These are phyloP conservation scores for Clivina fossor DNA, from an alignment of 2,888 invertebrate species.

Conservation along the genomic window DNA sequence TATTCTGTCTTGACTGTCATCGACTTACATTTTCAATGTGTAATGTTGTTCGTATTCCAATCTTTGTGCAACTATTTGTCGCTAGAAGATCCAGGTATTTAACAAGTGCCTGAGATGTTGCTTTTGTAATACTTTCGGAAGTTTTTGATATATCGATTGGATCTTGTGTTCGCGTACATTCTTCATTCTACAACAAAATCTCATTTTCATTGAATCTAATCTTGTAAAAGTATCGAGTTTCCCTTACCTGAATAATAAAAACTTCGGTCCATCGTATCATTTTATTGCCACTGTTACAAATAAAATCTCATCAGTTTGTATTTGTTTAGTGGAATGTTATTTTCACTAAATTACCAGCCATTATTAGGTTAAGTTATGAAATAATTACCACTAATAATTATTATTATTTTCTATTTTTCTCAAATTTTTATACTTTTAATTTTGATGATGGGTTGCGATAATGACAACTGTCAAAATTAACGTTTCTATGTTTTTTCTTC, in stretches of 20 bases:
- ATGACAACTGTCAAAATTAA: no score
- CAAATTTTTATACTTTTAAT: no score
- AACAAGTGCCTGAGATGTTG: constrained; percentile 72
- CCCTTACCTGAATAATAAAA: constrained; percentile 68
- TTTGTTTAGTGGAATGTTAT: no score
- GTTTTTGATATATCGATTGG: constrained; percentile 73
- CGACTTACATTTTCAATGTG: constrained; percentile 75
- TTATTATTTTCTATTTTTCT: no score
- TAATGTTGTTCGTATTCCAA: constrained; percentile 73
- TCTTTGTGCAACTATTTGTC: constrained; percentile 66
- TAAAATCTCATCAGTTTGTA: constrained; percentile 73
- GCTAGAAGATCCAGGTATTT: constrained; percentile 72
- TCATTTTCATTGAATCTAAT: no score
- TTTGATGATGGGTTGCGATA: no score
- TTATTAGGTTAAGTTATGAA: no score
- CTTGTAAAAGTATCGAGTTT: no score
- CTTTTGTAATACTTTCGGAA: constrained; percentile 74
- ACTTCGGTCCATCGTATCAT: constrained; percentile 82
- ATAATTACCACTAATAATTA: no score
- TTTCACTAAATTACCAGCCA: no score
- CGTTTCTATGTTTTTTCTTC: no score
- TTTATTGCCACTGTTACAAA: constrained; percentile 61
- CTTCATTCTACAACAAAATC: constrained; percentile 56
- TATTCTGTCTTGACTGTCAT: no score
- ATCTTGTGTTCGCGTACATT: constrained; percentile 57